phyloP scores from a whole-genome alignment of 2,888 invertebrate genomes.

The Alviniconcha strummeri region DNA sequence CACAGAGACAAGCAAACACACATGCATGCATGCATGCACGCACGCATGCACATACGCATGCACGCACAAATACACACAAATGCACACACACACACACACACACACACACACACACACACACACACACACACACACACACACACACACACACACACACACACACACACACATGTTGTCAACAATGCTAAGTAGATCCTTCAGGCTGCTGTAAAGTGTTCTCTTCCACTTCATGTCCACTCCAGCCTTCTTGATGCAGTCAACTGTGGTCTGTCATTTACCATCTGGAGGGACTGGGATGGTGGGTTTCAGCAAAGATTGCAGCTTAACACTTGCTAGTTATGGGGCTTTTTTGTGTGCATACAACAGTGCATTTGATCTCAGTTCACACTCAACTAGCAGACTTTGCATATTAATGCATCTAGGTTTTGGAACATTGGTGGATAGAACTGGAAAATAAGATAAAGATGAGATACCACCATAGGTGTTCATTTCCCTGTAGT shows the following conservation, averaged over 20 bases:
- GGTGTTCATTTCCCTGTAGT: too few species aligned
- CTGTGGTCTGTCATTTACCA: too few species aligned
- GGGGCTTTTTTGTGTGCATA: too few species aligned
- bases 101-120: constrained; percentile 10
- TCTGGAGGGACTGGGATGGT: too few species aligned
- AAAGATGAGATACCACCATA: too few species aligned
- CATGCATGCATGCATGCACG: neutral
- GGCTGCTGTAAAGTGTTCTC: neutral
- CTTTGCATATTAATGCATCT: too few species aligned
- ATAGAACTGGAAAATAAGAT: too few species aligned
- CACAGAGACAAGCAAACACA: neutral
- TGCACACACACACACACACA: neutral
- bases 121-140: constrained; percentile 11
- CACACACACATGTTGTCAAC: neutral
- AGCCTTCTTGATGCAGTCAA: neutral
- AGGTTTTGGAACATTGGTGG: too few species aligned
- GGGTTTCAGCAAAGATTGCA: too few species aligned
- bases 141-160: constrained; percentile 10
- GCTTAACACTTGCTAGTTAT: too few species aligned
- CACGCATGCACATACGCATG: neutral
- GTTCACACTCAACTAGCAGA: too few species aligned
- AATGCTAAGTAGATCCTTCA: neutral
- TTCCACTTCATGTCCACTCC: neutral
- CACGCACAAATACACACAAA: neutral
- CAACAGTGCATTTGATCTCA: too few species aligned